Evolutionary conservation across 1,140 invertebrate genomes (phyloP), one percentile per base, ranked within the genome.

Genomic region (Drosophila willistoni): DNA sequence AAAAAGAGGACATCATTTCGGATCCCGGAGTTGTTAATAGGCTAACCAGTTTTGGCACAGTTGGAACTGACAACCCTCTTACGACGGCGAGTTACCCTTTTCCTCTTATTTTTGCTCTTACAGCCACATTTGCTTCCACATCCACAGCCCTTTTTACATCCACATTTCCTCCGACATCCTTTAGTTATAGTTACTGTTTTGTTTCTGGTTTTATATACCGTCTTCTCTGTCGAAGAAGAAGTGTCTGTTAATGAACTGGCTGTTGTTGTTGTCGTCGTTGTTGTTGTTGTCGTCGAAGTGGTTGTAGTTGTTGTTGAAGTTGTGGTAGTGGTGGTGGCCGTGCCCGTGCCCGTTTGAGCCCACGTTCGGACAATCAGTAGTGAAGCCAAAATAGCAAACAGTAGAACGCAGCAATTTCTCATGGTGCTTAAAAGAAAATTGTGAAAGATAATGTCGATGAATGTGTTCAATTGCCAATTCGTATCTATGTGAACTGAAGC

Each of bases 371-470:
- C 34, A 17, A 69, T 41, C 2, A 64, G 39, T n/a, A 70, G 12
- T 34, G 29, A 34, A 39, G 12, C 39, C 12, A 65, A 54, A n/a
- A 29, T 10, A 51, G 68, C 51, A 25, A 65, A 19, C 7, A 70
- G 10, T 2, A 70, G 39, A 9, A 65, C 62, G 39, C 47, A 65
- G 29, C 34, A 25, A 41, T 57, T 57, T 14, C 54, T 36, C 68
- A 70, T 67, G 14, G 1, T 60, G 7, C 1, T 44, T 7, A 14
- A 14, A 47, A 2, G 14, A 4, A 3, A 17, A 12, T 17, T 14
- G n/a, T 3, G 6, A 44, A 44, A n/a, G 4, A 44, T 44, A 44
- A 44, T 44, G 7, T 42, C 2, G 0, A 44, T 44, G 6, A 7
- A n/a, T 44, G 29, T 29, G 29, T 29, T 29, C 6, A 29, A 29